These are phyloP conservation scores for Hedya salicella DNA, from an alignment of 2,888 invertebrate species.

Conservation along the genomic window DNA sequence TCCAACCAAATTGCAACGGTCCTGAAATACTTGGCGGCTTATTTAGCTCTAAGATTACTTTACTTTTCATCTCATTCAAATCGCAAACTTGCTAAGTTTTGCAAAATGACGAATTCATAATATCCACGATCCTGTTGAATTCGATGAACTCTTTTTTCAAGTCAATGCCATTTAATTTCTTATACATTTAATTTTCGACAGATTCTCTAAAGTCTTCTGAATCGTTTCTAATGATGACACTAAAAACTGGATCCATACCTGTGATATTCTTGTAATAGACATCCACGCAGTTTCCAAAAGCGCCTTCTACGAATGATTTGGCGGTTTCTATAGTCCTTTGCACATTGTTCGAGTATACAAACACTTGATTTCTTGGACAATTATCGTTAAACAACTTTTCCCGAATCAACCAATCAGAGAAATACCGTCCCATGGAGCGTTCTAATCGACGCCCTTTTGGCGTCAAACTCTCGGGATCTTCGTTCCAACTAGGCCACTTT, in stretches of 20 bases:
- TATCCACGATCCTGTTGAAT: slow-evolving; percentile 62
- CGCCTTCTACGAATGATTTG: slow-evolving; percentile 60
- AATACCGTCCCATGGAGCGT: slow-evolving; percentile 66
- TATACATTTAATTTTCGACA: slow-evolving; percentile 58
- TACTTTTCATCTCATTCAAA: slow-evolving; percentile 52
- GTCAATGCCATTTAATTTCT: slow-evolving; percentile 54
- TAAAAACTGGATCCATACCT: slow-evolving; percentile 62
- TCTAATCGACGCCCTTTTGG: slow-evolving; percentile 66
- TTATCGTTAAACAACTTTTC: slow-evolving; percentile 54
- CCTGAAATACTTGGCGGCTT: slow-evolving; percentile 64
- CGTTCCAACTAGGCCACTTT: slow-evolving; percentile 21
- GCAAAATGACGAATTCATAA: slow-evolving; percentile 63
- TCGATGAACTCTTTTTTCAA: slow-evolving; percentile 55
- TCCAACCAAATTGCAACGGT: slow-evolving; percentile 59
- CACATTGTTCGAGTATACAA: slow-evolving; percentile 66
- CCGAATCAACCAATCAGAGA: slow-evolving; percentile 61
- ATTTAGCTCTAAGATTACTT: slow-evolving; percentile 55
- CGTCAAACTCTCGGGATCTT: slow-evolving; percentile 58
- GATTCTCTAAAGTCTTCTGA: slow-evolving; percentile 52
- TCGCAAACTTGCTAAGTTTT: slow-evolving; percentile 58
- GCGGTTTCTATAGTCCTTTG: slow-evolving; percentile 68
- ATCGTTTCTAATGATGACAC: slow-evolving; percentile 59
- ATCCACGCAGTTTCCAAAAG: slow-evolving; percentile 64
- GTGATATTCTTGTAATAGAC: slow-evolving; percentile 55
- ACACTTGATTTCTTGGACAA: slow-evolving; percentile 59